These are phyloP conservation scores for Tetramorium bicarinatum DNA, from an alignment of 2,888 invertebrate genomes.

Conservation along the genomic window DNA sequence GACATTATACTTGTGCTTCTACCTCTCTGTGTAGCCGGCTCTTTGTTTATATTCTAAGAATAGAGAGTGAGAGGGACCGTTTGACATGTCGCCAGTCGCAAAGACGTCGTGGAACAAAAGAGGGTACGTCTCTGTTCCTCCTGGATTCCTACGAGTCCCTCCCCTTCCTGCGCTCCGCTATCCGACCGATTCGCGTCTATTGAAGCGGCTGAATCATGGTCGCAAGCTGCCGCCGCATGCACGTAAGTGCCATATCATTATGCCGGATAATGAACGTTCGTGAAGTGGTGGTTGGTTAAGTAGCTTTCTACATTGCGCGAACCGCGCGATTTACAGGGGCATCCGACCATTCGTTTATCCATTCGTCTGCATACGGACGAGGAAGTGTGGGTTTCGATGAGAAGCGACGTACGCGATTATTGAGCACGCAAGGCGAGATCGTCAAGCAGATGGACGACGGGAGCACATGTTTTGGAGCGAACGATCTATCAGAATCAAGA, in stretches of 20 bases:
- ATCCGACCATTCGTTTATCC: constrained; percentile 36
- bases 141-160: not conserved
- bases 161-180: not conserved
- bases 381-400: constrained; percentile 45
- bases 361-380: constrained; percentile 1
- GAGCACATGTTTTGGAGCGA: constrained; percentile 20
- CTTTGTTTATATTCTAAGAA: constrained; percentile 76
- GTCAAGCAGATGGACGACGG: constrained; percentile 36
- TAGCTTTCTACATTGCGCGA: constrained; percentile 73
- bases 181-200: constrained; percentile 65
- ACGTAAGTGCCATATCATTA: constrained; percentile 78
- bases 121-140: constrained; percentile 53
- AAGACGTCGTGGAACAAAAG: constrained; percentile 75
- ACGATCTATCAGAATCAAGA: constrained; percentile 30
- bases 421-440: constrained; percentile 41
- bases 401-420: constrained; percentile 15
- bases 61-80: constrained; percentile 66
- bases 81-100: constrained; percentile 77
- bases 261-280: constrained; percentile 75
- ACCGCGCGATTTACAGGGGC: constrained; percentile 50
- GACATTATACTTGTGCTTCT: constrained; percentile 72
- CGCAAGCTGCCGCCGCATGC: constrained; percentile 73
- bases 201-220: constrained; percentile 64
- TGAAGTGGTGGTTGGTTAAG: constrained; percentile 71
- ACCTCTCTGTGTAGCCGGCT: constrained; percentile 68